These are phyloP conservation scores for Alexandromys fortis DNA, from an alignment of 2,113 vertebrate genomes.

Conservation along the genomic window DNA sequence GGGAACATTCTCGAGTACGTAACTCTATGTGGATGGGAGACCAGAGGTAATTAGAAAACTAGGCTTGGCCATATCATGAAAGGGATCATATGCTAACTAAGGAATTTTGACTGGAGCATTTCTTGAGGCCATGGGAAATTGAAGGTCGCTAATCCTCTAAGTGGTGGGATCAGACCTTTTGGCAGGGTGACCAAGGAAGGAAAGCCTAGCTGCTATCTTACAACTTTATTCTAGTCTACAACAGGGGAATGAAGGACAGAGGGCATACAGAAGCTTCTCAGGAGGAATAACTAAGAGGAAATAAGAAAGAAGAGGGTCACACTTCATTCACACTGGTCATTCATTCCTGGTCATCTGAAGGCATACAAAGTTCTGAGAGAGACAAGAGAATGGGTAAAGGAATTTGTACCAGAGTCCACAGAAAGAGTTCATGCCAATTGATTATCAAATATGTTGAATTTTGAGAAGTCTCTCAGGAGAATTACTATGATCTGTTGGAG, in stretches of 20 bases:
- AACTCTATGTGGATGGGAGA: not conserved
- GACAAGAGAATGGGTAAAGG: not conserved
- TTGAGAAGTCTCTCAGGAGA: not conserved
- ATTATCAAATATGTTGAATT: not conserved
- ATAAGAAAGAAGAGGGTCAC: not conserved
- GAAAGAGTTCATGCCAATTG: no score
- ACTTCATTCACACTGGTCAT: no score
- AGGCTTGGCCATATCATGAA: not conserved
- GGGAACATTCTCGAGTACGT: not conserved
- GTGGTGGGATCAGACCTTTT: not conserved
- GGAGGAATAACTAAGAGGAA: not conserved
- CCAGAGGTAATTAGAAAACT: conserved; percentile 28
- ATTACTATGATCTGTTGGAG: not conserved
- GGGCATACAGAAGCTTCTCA: not conserved
- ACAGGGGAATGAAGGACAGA: not conserved
- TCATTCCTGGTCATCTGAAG: not conserved
- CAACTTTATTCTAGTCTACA: not conserved
- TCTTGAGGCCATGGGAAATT: not conserved
- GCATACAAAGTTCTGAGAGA: not conserved
- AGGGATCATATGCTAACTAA: not conserved
- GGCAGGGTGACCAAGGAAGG: not conserved
- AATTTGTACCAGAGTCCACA: not conserved
- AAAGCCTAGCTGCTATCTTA: not conserved
- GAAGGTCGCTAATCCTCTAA: conserved; percentile 41
- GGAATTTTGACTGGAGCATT: not conserved